Evolutionary conservation across 1,140 invertebrate species (phyloP).

Genomic region (Cherax quadricarinatus): DNA sequence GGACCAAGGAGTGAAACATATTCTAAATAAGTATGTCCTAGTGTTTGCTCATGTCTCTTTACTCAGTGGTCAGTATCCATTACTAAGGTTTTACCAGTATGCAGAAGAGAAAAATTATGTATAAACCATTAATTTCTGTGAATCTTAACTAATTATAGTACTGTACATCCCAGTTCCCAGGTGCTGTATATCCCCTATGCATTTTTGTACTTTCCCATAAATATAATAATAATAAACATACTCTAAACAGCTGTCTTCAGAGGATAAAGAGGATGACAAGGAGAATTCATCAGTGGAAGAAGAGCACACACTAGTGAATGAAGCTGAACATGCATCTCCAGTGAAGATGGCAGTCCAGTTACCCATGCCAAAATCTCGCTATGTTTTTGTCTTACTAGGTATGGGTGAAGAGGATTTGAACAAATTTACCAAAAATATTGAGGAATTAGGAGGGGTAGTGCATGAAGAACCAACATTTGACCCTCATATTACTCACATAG

Average conservation of each 20-base stretch:
- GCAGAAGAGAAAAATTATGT: no score
- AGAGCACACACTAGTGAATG: background rate
- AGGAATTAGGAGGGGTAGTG: slow-evolving; percentile 83
- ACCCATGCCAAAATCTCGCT: background rate
- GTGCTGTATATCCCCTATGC: no score
- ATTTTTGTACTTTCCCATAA: no score
- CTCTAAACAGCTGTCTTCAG: slow-evolving; percentile 1
- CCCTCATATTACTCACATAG: slow-evolving; percentile 84
- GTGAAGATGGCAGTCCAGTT: background rate
- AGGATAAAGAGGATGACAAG: slow-evolving; percentile 56
- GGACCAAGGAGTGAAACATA: no score
- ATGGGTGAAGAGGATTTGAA: slow-evolving; percentile 77
- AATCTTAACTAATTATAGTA: no score
- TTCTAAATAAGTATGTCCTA: no score
- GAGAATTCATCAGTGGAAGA: slow-evolving; percentile 61
- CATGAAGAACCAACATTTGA: slow-evolving; percentile 82
- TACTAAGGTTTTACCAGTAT: no score
- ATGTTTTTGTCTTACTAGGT: slow-evolving; percentile 76
- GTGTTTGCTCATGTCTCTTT: no score
- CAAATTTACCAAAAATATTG: slow-evolving; percentile 79
- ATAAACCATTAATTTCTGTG: no score
- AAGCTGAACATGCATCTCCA: background rate
- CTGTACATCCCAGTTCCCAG: no score
- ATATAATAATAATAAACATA: no score
- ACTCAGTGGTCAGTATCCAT: no score